Base-by-base conservation (phyloP, 2,797 vertebrate genomes). In the Choloepus didactylus region DNA sequence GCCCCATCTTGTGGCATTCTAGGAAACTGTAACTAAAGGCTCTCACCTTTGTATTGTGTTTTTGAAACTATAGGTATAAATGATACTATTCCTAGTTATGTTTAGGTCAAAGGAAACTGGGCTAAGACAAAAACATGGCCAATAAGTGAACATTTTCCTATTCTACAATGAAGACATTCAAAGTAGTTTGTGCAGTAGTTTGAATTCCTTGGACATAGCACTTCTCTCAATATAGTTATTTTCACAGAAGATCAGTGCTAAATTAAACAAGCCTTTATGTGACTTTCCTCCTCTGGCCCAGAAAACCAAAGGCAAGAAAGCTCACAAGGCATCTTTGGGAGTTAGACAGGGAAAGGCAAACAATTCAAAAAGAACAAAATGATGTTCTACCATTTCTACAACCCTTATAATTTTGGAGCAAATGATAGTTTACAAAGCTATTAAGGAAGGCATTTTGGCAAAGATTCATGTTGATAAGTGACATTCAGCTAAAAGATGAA, bases 1-100 rank as follows among this genome's bases (percentile, higher is more conserved):
- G 96, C 96, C n/a, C 96, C 96, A 96, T 79, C 95, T 96, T 87
- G 95, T 97, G 97, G 91, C 82, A 66, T 51, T 41, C 82, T 41
- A 59, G n/a, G 70, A 88, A 91, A 93, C 25, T 95, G 27, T 93
- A 62, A 67, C 35, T 90, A n/a, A 75, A 94, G 64, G 10, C n/a
- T 95, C 29, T 83, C 56, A 41, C 12, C 5, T 12, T 49, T 54
- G 46, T 41, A 80, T 8, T 76, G 73, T 84, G 56, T 69, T 92
- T 97, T 96, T 95, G 92, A 96, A 96, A 94, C 87, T 38, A 12
- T 10, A 75, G 56, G 77, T 56, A 92, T 76, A 95, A 95, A 59
- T 76, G 77, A 70, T 51, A 73, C 12, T 54, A 64, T 6, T 25
- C 31, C 67, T 75, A 64, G 16, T 62, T 41, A 83, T 5, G 7